These are phyloP conservation scores for Hypocryptadius cinnamomeus DNA, from an alignment of 2,113 vertebrate species.

Conservation along the genomic window DNA sequence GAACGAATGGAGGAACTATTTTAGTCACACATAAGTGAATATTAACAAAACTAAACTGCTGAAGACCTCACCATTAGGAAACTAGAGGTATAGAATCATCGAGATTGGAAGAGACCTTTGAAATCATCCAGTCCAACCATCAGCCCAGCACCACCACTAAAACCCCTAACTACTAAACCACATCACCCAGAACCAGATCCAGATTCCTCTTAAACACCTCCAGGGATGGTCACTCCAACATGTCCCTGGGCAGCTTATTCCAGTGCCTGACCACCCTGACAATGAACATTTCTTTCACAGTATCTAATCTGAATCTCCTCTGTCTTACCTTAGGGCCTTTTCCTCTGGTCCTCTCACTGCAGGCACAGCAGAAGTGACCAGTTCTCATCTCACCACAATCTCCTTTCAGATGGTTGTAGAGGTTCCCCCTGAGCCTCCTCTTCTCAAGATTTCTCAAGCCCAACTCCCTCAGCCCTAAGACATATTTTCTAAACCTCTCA, in stretches of 20 bases:
- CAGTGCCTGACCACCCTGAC: neutral
- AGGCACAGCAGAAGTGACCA: accelerated
- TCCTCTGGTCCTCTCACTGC: neutral
- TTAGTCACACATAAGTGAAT: neutral
- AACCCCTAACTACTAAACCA: neutral
- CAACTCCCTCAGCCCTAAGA: neutral
- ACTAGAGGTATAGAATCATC: neutral
- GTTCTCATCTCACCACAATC: neutral
- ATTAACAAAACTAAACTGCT: neutral
- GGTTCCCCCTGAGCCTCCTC: neutral
- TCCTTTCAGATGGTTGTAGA: neutral
- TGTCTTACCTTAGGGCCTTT: too few relatives aligned
- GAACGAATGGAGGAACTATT: neutral
- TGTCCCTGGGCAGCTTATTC: neutral
- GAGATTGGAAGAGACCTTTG: neutral
- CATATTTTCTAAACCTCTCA: neutral
- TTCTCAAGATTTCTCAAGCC: neutral
- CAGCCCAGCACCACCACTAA: neutral
- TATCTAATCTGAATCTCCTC: neutral
- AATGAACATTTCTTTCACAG: neutral
- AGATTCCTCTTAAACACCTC: neutral
- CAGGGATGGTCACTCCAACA: too few relatives aligned
- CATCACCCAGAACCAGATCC: too few relatives aligned
- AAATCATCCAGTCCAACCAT: neutral
- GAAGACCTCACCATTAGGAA: neutral